Evolutionary conservation across 2,797 vertebrate genomes (phyloP).

Genomic region (Schizopygopsis malacanthus): DNA sequence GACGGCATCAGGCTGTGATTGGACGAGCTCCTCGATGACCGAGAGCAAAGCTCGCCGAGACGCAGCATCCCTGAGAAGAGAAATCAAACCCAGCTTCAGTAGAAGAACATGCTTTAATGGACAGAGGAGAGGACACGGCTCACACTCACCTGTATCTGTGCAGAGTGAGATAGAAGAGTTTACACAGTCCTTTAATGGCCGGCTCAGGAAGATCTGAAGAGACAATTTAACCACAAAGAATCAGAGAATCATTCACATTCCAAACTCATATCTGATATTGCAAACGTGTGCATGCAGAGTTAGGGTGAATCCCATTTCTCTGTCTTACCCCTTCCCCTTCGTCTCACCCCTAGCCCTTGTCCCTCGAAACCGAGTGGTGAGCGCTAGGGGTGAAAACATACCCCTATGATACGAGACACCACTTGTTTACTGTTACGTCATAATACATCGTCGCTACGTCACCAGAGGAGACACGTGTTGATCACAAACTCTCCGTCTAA

Average conservation of each 20-base stretch:
- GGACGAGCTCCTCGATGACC: constrained; percentile 86
- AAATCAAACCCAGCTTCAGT: neutral
- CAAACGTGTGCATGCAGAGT: neutral
- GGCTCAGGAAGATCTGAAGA: constrained; percentile 90
- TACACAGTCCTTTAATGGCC: constrained; percentile 95
- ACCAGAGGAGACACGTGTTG: too few species aligned
- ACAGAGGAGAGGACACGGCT: neutral
- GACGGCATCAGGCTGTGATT: constrained; percentile 87
- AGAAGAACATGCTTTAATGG: neutral
- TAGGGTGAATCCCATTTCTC: neutral
- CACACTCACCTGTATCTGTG: constrained; percentile 90
- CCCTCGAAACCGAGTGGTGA: too few species aligned
- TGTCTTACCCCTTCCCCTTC: too few species aligned
- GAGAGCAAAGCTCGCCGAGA: constrained; percentile 90
- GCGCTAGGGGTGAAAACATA: too few species aligned
- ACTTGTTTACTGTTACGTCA: too few species aligned
- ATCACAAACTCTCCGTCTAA: too few species aligned
- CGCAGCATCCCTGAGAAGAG: constrained; percentile 84
- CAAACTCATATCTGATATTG: neutral
- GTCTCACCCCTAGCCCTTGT: too few species aligned
- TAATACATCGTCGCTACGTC: too few species aligned
- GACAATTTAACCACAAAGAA: neutral
- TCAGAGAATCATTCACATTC: neutral
- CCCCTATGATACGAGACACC: too few species aligned
- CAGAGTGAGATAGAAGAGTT: constrained; percentile 94